phyloP scores from a whole-genome alignment of 92 coral and sea anemone genomes.

The Porites lobata region DNA sequence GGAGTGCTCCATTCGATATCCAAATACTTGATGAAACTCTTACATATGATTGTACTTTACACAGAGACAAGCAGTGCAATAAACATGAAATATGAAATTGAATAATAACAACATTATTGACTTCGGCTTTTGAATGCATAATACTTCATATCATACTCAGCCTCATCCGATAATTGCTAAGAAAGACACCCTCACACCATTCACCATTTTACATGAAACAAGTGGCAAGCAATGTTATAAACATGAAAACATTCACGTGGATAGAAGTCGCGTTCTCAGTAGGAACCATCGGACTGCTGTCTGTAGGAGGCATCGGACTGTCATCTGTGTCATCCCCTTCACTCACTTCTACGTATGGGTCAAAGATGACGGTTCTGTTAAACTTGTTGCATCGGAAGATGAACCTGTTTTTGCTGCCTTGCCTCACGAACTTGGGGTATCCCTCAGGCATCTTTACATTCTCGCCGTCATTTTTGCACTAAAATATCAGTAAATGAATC shows the following conservation, averaged over 20 bases:
- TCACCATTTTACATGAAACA: neutral
- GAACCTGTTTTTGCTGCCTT: neutral
- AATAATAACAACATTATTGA: too few relatives aligned
- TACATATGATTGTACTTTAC: too few relatives aligned
- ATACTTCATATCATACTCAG: too few relatives aligned
- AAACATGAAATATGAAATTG: too few relatives aligned
- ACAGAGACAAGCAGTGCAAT: too few relatives aligned
- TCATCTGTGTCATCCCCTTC: neutral
- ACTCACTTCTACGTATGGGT: neutral
- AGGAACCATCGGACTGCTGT: neutral
- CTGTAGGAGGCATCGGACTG: neutral
- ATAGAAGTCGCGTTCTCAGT: neutral
- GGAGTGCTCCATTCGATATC: too few relatives aligned
- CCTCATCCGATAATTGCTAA: too few relatives aligned
- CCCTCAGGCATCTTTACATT: neutral
- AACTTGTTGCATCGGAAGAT: neutral
- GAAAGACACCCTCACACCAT: neutral
- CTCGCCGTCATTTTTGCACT: conserved; percentile 1
- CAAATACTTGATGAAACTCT: too few relatives aligned
- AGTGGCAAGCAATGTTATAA: neutral
- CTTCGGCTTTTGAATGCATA: too few relatives aligned
- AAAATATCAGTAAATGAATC: too few relatives aligned
- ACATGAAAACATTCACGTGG: neutral
- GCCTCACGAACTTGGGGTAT: neutral
- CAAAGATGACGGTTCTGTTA: neutral